Evolutionary conservation across 2,888 invertebrate species (phyloP), one percentile per base, ranked within the genome.

Genomic region (Dermolepida albohirtum): DNA sequence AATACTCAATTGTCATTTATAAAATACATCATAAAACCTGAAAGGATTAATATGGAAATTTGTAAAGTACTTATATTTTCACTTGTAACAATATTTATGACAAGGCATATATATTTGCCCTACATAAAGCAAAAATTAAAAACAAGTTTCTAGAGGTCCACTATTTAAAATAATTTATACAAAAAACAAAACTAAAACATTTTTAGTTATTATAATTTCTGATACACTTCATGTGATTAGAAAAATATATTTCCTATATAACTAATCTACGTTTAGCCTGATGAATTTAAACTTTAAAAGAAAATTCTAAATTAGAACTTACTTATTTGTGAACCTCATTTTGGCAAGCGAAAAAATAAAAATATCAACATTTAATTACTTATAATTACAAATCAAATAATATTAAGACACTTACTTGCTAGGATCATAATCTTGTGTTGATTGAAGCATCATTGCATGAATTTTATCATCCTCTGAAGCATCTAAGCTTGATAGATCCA

Each of bases 391-490:
- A 14, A 17, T n/a, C 27, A 29, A 52, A 14, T 27, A 22, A 27
- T n/a, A 4, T 14, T 43, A 12, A 12, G 6, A 1, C 27, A 83
- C 91, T 90, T 89, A 98, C 96, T 96, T 96, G 85, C 96, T 94
- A 72, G 97, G 96, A 84, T 97, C 96, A 86, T 98, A 99, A 81
- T 97, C 97, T 82, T 93, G 92, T 39, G 97, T 97, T 34, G 98
- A 97, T 83, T 98, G 97, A 72, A 93, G 90, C 90, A 98, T 97
- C 95, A 98, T 97, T 71, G 96, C 96, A 82, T 92, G 92, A 78
- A 99, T 97, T 85, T 98, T 98, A 80, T 99, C 98, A 80, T 96
- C 96, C 85, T 99, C 99, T 62, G 95, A 93, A 72, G 94, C 95
- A 85, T 96, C 94, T 85, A 96, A 90, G 83, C 90, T 92, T 49